A percentile compares a stretch with the other conserved stretches of the same genome.
Conservation (phyloP, 37 sponge, comb jelly and placozoan genomes). For the Agelas oroides region DNA sequence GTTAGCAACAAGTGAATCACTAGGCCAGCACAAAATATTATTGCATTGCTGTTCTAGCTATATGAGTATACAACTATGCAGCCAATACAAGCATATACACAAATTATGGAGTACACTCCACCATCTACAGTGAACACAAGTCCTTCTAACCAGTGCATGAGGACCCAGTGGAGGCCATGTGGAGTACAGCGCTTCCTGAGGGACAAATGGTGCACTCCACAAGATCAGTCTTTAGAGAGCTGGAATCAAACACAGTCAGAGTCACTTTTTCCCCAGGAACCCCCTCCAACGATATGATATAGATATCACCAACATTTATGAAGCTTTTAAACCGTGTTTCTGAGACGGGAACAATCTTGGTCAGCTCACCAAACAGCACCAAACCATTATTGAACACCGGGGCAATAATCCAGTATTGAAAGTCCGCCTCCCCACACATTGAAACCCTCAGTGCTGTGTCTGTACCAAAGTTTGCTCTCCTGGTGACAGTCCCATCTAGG, state of each 20-base stretch:
- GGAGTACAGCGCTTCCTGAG: slow-evolving; percentile 4
- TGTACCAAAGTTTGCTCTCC: not conserved
- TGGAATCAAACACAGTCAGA: slow-evolving; percentile 20
- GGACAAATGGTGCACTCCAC: slow-evolving; percentile 45
- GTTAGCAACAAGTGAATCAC: too few relatives aligned
- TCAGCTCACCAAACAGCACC: slow-evolving; percentile 75
- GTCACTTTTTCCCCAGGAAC: slow-evolving; percentile 66
- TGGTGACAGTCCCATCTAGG: slow-evolving; percentile 31
- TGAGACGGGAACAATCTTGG: slow-evolving; percentile 68
- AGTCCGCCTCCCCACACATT: slow-evolving; percentile 48
- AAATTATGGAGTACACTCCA: too few relatives aligned
- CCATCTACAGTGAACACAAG: too few relatives aligned
- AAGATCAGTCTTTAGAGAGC: not conserved
- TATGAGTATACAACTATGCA: too few relatives aligned
- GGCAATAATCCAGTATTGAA: slow-evolving; percentile 65
- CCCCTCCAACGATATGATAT: slow-evolving; percentile 46
- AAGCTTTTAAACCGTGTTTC: slow-evolving; percentile 51
- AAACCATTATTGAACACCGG: slow-evolving; percentile 50
- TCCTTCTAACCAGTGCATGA: too few relatives aligned
- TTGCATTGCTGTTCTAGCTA: too few relatives aligned
- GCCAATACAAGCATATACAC: too few relatives aligned
- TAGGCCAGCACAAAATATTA: too few relatives aligned
- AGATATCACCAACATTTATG: not conserved
- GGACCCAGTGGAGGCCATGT: too few relatives aligned
- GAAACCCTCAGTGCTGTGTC: slow-evolving; percentile 9